phyloP scores from a whole-genome alignment of 1,140 invertebrate genomes.

The Nephotettix cincticeps region DNA sequence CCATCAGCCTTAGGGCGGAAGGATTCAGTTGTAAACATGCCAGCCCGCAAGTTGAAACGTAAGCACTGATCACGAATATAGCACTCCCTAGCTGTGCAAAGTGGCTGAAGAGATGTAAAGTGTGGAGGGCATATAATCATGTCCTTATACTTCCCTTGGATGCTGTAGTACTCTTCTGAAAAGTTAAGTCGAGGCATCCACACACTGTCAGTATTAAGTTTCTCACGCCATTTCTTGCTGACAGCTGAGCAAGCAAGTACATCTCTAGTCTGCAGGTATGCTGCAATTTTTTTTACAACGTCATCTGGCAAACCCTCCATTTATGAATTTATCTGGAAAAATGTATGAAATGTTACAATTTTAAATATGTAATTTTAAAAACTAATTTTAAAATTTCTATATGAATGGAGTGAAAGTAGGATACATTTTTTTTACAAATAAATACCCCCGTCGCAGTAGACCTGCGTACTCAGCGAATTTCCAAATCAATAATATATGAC shows the following conservation, averaged over 20 bases:
- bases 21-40: neutral
- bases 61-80: slow-evolving; percentile 11
- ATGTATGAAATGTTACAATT: too few species aligned
- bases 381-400: too few species aligned
- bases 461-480: too few species aligned
- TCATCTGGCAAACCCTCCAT: neutral
- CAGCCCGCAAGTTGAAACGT: neutral
- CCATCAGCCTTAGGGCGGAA: neutral
- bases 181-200: neutral
- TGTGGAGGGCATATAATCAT: slow-evolving; percentile 1
- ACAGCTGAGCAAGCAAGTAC: neutral
- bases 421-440: too few species aligned
- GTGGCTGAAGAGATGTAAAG: neutral
- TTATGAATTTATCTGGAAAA: too few species aligned
- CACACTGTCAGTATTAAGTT: neutral
- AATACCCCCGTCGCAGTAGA: too few species aligned
- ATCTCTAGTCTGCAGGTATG: neutral
- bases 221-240: neutral
- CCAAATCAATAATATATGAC: too few species aligned
- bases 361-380: too few species aligned
- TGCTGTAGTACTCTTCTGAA: neutral
- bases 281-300: neutral
- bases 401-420: too few species aligned
- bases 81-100: neutral
- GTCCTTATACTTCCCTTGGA: slow-evolving; percentile 4